A percentile compares a stretch with the other conserved stretches of the same genome.
These are phyloP conservation scores for Ischnura elegans DNA, from an alignment of 2,888 invertebrate genomes.

Conservation along the genomic window DNA sequence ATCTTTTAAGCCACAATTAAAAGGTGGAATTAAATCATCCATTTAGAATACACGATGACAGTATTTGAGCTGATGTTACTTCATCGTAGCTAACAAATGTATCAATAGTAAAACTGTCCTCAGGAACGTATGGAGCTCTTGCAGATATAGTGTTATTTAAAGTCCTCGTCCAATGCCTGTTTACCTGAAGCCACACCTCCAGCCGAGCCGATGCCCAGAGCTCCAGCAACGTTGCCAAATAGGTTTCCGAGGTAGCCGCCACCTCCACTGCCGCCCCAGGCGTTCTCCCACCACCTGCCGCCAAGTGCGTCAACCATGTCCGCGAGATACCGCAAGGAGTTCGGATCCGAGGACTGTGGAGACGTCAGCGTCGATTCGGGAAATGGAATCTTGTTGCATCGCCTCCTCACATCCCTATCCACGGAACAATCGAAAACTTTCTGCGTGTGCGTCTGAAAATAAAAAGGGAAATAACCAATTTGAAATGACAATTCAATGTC, in stretches of 20 bases:
- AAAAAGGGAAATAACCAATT: too few relatives aligned
- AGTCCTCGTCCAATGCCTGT: background rate
- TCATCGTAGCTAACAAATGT: too few relatives aligned
- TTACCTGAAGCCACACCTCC: background rate
- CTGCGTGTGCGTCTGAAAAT: background rate
- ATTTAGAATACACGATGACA: too few relatives aligned
- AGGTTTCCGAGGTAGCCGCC: background rate
- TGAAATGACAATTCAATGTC: too few relatives aligned
- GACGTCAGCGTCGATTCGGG: background rate
- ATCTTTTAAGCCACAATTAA: too few relatives aligned
- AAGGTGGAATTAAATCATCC: too few relatives aligned
- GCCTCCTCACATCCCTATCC: background rate
- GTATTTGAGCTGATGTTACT: too few relatives aligned
- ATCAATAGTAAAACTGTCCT: too few relatives aligned
- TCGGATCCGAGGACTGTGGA: background rate
- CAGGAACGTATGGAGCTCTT: too few relatives aligned
- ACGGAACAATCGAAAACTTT: background rate
- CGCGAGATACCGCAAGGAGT: background rate
- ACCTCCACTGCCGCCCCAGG: background rate
- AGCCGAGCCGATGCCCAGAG: background rate
- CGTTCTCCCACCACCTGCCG: background rate
- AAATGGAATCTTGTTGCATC: background rate
- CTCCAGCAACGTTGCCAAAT: background rate
- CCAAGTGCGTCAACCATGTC: background rate
- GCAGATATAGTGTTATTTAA: background rate